Base-by-base conservation (phyloP, 2,113 vertebrate species). In the Vidua macroura region DNA sequence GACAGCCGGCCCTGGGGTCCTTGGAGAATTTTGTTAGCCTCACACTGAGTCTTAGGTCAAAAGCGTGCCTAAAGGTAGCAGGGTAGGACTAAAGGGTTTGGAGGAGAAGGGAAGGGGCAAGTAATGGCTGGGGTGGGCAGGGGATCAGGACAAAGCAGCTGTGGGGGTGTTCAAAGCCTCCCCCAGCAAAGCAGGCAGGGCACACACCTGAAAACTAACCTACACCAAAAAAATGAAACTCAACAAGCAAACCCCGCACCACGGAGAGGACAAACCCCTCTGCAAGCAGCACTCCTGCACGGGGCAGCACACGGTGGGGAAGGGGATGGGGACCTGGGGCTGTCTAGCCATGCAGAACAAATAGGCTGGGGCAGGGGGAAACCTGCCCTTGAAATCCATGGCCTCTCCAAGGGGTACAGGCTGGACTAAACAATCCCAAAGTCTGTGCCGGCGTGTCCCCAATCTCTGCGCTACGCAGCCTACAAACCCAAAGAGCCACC, bases 401-500 rank as follows among this genome's bases (percentile, higher is more conserved):
- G 89, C 72, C 64, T 77, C 81, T 51, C 76, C 5, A 4, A 35
- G 68, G 76, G 83, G 48, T 62, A 48, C 18, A 18, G 78, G 80
- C 76, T 24, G 56, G 73, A 58, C 85, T 43, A 51, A 79, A 43
- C 55, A 13, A 91, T 30, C 82, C 58, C 78, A 43, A 92, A 94
- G 51, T 73, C 85, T 4, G n/a, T 7, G 37, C 64, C 2, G 31
- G 67, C 13, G 3, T 6, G 44, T 79, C 86, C 91, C 81, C 18
- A 10, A 1, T 78, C 88, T 89, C 86, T 55, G 94, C 93, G 91
- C 90, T 69, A 41, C 1, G 6, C 86, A 75, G 89, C 87, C 67
- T 84, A 49, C 90, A 80, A 80, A 93, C 92, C 92, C 33, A 0
- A 92, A 66, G 93, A 92, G 90, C 76, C 95, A 63, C 79, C 33